Evolutionary conservation across 2,113 vertebrate species (phyloP), one percentile per base, ranked within the genome.

Genomic region (Salvator merianae): DNA sequence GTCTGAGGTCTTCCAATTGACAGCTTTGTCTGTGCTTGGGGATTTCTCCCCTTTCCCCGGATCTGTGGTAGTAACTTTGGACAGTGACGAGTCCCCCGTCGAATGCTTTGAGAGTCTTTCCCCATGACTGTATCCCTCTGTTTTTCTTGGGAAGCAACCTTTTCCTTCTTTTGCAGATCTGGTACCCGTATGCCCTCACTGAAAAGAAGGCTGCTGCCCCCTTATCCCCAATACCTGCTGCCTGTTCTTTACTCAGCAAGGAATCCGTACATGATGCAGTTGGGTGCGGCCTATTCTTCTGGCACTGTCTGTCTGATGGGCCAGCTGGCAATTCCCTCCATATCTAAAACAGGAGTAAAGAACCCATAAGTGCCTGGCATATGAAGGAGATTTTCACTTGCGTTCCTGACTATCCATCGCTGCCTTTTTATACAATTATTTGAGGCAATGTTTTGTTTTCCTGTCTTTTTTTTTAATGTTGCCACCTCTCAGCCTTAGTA

Each of bases 301-400:
- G 50, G 0, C 86, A 82, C 55, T 47, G 28, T 65, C 89, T 30
- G 0, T 92, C 88, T 89, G 90, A 89, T 84, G 87, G 93, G 90
- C 85, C 65, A 65, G 79, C 83, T 90, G 84, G 84, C 79, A 38
- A 84, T 63, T 55, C 65, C 84, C 83, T 12, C 5, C 2, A 0
- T 50, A 73, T 69, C 79, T 83, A 20, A 0, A 63, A 59, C 0
- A 32, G 88, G 90, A 82, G 88, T 82, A 73, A 91, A 87, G 86
- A 92, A 88, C 94, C 91, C 95, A 72, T 91, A 98, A 98, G 98
- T 99, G 98, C 98, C 98, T 98, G 96, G 95, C 95, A 95, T 97
- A 98, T 98, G 98, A 99, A 98, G 98, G 98, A 98, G 97, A 94
- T 91, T 93, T 95, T 95, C 93, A 93, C 93, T 92, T 93, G 94